Evolutionary conservation across 2,888 invertebrate species (phyloP).

Genomic region (Diarsia dahlii): DNA sequence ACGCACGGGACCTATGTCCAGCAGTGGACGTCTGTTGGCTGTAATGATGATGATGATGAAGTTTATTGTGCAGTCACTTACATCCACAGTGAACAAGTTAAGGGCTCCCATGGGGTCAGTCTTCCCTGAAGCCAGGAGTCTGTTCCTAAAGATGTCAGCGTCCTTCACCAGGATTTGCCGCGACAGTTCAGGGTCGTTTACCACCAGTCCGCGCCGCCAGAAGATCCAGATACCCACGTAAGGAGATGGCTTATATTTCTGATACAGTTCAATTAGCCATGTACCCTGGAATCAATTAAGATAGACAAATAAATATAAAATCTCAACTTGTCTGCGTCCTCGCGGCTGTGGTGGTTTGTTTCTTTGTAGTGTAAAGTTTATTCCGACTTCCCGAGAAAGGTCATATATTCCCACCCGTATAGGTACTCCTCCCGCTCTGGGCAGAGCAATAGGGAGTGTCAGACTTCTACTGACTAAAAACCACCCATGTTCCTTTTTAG

Average conservation of each 20-base stretch:
- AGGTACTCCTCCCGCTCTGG: too few relatives aligned
- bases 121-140: conserved; percentile 67
- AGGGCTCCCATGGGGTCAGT: conserved; percentile 73
- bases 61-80: conserved; percentile 65
- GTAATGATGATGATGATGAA: too few relatives aligned
- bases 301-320: background rate
- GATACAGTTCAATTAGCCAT: conserved; percentile 72
- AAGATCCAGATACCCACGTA: conserved; percentile 80
- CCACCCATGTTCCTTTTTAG: too few relatives aligned
- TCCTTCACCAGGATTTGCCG: conserved; percentile 75
- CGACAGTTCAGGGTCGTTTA: conserved; percentile 74
- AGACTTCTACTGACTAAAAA: too few relatives aligned
- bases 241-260: conserved; percentile 60
- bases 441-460: too few relatives aligned
- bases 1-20: too few relatives aligned
- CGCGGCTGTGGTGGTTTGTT: too few relatives aligned
- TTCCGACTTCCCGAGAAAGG: background rate
- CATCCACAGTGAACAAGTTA: conserved; percentile 78
- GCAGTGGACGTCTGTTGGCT: too few relatives aligned
- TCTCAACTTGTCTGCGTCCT: background rate
- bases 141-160: conserved; percentile 71
- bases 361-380: too few relatives aligned
- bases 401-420: background rate
- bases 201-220: conserved; percentile 76
- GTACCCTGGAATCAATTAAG: conserved; percentile 52